Evolutionary conservation across 2,113 vertebrate species (phyloP).

Genomic region (Hippopotamus amphibius): DNA sequence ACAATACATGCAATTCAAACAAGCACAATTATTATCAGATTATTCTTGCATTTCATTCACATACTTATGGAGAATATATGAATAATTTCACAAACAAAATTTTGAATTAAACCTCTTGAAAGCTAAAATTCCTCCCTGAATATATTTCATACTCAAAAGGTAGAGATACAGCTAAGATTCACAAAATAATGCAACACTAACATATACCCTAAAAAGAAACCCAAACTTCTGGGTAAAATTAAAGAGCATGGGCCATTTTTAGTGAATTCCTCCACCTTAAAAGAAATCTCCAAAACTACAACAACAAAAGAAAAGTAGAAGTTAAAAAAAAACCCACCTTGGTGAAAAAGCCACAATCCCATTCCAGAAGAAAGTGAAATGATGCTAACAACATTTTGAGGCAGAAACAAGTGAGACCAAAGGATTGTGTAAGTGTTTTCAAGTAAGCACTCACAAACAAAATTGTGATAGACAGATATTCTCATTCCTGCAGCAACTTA

Average conservation of each 20-base stretch:
- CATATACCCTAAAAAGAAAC: conserved; percentile 5
- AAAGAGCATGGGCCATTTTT: neutral
- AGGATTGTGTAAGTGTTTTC: conserved; percentile 3
- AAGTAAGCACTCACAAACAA: neutral
- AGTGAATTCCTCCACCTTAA: neutral
- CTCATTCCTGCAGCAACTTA: neutral
- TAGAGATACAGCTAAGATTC: neutral
- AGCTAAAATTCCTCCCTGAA: neutral
- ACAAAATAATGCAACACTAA: neutral
- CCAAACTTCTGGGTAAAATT: neutral
- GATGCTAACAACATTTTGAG: neutral
- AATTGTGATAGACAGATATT: conserved; percentile 11
- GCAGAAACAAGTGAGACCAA: neutral
- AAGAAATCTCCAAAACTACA: conserved; percentile 14
- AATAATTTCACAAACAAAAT: neutral
- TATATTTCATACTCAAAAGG: neutral
- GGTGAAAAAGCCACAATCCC: neutral
- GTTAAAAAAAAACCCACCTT: neutral
- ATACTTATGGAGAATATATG: neutral
- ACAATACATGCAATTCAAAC: neutral
- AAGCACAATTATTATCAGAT: neutral
- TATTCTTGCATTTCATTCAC: neutral
- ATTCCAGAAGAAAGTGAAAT: neutral
- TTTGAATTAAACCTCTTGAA: neutral
- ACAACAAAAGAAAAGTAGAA: neutral